Base-by-base conservation (phyloP, 2,888 invertebrate genomes). In the Caenorhabditis doughertyi region DNA sequence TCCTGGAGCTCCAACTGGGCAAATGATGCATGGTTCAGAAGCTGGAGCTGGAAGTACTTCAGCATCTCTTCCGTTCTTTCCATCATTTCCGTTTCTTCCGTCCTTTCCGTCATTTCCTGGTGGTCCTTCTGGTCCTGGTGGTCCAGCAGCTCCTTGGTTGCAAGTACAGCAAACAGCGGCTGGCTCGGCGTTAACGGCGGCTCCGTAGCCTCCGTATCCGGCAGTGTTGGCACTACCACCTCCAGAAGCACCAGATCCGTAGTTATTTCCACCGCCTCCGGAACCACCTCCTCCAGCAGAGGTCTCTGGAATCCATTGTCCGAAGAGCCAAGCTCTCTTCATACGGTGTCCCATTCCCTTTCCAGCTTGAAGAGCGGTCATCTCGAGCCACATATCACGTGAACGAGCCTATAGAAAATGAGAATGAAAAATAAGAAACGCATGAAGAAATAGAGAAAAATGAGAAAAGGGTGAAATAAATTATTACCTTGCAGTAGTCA, bases 1-100 rank as follows among this genome's bases (percentile, higher is more conserved):
- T 73, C 89, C 90, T 51, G 89, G 84, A 32, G 90, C 87, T 83
- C 90, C 90, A n/a, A 86, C 83, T 44, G 90, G 90, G 83, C 90
- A 90, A 74, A 89, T 89, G 81, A 90, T 87, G 84, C 90, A 89
- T 23, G 89, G 89, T 74, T 87, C 87, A 16, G 73, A 79, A 4
- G 86, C 79, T 62, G 89, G 87, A 21, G 88, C 88, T 55, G 87
- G 87, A 9, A 88, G 83, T 7, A 88, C 83, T 55, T 87, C 88
- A 29, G 88, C 88, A 62, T 88, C 87, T 44, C 84, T 81, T 60
- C 88, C 89, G 81, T 86, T 85, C 80, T 84, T 85, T 81, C 90
- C 90, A 79, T 89, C 89, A 42, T 83, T 81, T 81, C 90, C 90
- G 73, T 83, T 83, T 67, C 68, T 80, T 76, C 87, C 87, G 56